Evolutionary conservation across 2,888 invertebrate genomes (phyloP), one percentile per base, ranked within the genome.

Genomic region (Agelastica alni): DNA sequence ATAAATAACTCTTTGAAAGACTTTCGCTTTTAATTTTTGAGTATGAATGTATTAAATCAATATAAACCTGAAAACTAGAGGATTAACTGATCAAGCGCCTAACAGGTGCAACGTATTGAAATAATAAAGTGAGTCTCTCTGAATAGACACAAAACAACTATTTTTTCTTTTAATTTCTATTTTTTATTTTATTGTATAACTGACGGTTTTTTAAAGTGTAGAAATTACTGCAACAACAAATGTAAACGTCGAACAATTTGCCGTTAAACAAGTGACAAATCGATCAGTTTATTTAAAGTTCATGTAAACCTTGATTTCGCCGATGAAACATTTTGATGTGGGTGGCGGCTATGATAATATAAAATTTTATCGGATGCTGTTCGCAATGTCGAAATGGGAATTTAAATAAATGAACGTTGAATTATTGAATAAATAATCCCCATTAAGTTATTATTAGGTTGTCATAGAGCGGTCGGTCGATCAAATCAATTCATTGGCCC

Each of bases 401-500:
- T 53, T 36, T 48, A 53, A 48, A 53, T 53, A 48, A 53, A 53
- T 37, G 48, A 53, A 53, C 47, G 39, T 45, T 39, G 51, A 55
- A 58, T 55, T 52, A 58, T 58, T 58, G 53, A 58, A 58, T 55
- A 52, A 55, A 58, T 58, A 58, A 32, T 48, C 31, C 44, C 51
- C 31, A 55, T 58, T 58, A 58, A 58, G 58, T 53, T 58, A 53
- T 55, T 58, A 51, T 52, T 51, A 55, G 58, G 53, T 58, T 58
- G 58, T 58, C 55, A 51, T 36, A 52, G 34, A 55, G 26, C 44
- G 39, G 18, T 32, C 34, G 45, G 9, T 18, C 32, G 43, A 55
- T 55, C 42, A 48, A 55, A 45, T 55, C 47, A 58, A 55, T 58
- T 51, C 45, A 49, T 47, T 46, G 43, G 37, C 45, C 31, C 17